These are phyloP conservation scores for rabbit (Oryctolagus cuniculus) DNA, from an alignment of 2,113 vertebrate genomes.

Conservation along the genomic window DNA sequence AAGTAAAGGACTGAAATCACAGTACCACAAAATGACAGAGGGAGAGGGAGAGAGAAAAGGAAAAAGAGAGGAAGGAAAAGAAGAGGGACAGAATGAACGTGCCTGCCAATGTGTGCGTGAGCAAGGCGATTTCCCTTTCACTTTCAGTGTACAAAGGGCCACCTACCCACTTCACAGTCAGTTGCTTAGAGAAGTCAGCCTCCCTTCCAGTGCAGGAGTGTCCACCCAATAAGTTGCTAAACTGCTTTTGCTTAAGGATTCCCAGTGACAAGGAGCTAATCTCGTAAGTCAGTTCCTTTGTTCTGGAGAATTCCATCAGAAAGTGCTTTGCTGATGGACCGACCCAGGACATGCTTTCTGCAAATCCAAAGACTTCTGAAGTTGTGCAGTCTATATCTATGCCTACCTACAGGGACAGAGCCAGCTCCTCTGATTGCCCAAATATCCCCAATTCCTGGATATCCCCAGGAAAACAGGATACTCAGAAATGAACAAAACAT, in stretches of 20 bases:
- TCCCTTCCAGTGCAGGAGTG: background rate
- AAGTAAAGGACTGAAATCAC: conserved; percentile 11
- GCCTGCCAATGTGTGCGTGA: background rate
- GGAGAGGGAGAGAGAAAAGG: background rate
- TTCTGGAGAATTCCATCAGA: conserved; percentile 27
- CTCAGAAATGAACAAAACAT: background rate
- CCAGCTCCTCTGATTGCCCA: background rate
- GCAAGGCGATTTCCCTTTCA: conserved; percentile 2
- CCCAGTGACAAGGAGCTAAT: background rate
- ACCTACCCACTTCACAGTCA: background rate
- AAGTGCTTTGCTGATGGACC: background rate
- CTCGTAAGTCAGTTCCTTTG: background rate
- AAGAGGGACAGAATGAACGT: too few species aligned
- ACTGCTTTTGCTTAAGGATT: conserved; percentile 33
- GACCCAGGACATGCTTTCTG: background rate
- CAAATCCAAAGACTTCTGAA: background rate
- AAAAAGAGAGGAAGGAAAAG: background rate
- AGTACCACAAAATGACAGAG: background rate
- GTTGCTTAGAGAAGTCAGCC: background rate
- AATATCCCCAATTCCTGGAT: background rate
- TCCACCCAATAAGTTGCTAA: background rate
- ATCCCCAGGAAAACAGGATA: background rate
- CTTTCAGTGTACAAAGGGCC: background rate
- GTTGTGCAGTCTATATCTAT: background rate
- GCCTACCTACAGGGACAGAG: background rate